A percentile compares a stretch with the other conserved stretches of the same genome.
These are phyloP conservation scores for Rhopilema esculentum DNA, from an alignment of 30 jellyfish, hydroid and myxozoan species.

Conservation along the genomic window DNA sequence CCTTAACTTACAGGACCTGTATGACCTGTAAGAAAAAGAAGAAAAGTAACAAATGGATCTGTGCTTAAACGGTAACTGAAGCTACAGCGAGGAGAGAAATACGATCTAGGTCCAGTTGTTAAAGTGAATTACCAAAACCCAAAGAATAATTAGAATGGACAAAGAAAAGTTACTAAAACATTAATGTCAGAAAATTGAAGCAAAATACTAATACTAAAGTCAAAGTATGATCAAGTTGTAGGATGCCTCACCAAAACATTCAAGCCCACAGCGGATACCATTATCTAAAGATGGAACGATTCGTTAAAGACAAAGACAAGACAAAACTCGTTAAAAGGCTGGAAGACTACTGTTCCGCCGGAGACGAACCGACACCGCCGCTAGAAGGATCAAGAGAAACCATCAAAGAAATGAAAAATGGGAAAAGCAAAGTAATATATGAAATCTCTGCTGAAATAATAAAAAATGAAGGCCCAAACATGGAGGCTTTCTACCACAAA, in stretches of 20 bases:
- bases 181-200: constrained; percentile 24
- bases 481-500: too few species aligned
- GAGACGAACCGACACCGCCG: constrained; percentile 35
- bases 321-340: background rate
- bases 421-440: constrained; percentile 42
- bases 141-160: constrained; percentile 23
- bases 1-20: too few species aligned
- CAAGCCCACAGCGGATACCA: background rate
- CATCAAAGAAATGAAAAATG: constrained; percentile 23
- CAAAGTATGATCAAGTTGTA: background rate
- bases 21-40: constrained; percentile 9
- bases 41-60: constrained; percentile 17
- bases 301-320: background rate
- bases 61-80: constrained; percentile 13
- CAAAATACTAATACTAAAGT: too few species aligned
- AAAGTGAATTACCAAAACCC: constrained; percentile 7
- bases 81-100: constrained; percentile 6
- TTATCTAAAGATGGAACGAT: constrained; percentile 1
- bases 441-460: constrained; percentile 38
- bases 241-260: constrained; percentile 3
- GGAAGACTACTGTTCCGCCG: constrained; percentile 2
- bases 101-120: background rate
- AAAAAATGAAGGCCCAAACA: constrained; percentile 16
- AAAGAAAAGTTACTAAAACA: constrained; percentile 8
- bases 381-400: constrained; percentile 33